Conservation (phyloP, 2,888 invertebrate species). For the Diplolepis rosae region DNA sequence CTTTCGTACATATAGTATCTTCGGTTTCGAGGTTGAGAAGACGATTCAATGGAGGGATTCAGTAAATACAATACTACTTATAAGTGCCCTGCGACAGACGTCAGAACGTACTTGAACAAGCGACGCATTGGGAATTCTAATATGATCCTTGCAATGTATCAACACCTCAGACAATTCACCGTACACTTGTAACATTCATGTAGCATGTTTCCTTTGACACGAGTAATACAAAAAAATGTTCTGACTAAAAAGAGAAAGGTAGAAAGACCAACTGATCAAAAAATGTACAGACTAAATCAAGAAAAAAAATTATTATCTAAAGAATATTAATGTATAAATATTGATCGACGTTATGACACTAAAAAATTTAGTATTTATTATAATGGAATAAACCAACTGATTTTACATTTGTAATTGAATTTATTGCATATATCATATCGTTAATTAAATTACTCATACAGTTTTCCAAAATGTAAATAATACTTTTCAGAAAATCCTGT, state of each 20-base stretch:
- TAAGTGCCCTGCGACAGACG: conserved; percentile 34
- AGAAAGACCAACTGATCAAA: neutral
- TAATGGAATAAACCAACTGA: conserved; percentile 9
- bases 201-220: conserved; percentile 38
- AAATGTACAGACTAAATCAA: too few relatives aligned
- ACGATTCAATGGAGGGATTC: neutral
- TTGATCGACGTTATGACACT: conserved; percentile 15
- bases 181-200: conserved; percentile 35
- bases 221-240: neutral
- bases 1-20: neutral
- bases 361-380: conserved; percentile 21
- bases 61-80: neutral
- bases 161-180: conserved; percentile 13
- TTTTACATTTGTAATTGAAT: conserved; percentile 20
- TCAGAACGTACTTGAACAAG: conserved; percentile 33
- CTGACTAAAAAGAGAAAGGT: neutral
- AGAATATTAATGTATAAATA: neutral
- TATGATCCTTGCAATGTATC: conserved; percentile 23
- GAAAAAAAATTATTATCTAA: neutral
- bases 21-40: neutral
- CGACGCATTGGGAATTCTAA: conserved; percentile 55
- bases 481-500: conserved; percentile 5
- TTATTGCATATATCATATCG: conserved; percentile 16
- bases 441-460: conserved; percentile 3
- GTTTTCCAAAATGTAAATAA: conserved; percentile 5